Evolutionary conservation across 1,140 invertebrate genomes (phyloP), one percentile per base, ranked within the genome.

Genomic region (Drepana arcuata): DNA sequence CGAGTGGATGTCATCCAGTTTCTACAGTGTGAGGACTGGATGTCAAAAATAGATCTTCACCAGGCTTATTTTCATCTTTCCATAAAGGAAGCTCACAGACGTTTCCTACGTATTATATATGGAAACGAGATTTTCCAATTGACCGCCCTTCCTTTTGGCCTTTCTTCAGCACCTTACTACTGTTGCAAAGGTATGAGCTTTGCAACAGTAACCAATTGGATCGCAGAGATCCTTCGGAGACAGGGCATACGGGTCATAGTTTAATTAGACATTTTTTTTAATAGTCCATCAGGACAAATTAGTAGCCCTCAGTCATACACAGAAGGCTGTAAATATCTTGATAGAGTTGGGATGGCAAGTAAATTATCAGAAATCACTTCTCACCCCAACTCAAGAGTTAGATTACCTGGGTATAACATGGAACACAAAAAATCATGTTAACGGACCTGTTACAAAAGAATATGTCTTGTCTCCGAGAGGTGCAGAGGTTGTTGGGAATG

Each of bases 31-130:
- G 11, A 40, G 4, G 59, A 63, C 29, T 57, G 46, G 44, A 10
- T 63, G 33, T 34, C 33, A 1, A 60, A 57, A 28, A 33, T 57
- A 26, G 46, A 60, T n/a, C 4, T 60, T 11, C 25, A 40, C 0
- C 48, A 57, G 16, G 48, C 48, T 6, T 60, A 81, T 42, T 87
- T 87, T 57, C 59, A 85, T 41, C 7, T 56, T 10, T 34, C 38
- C 18, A 51, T 54, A 3, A 11, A n/a, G 12, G 26, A 54, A 23
- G n/a, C 27, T 3, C 46, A 54, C 32, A 21, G 41, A 10, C 7
- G 41, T 0, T 56, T 51, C 12, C 28, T 62, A 11, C 39, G 48
- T 0, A 13, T 52, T 9, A 15, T 49, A 15, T 62, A 51, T 41
- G 11, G 32, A 10, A 14, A 24, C 2, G 14, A 49, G 25, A 4